These are phyloP conservation scores for Sphenopsis melanotis DNA, from an alignment of 2,797 vertebrate genomes.

Conservation along the genomic window DNA sequence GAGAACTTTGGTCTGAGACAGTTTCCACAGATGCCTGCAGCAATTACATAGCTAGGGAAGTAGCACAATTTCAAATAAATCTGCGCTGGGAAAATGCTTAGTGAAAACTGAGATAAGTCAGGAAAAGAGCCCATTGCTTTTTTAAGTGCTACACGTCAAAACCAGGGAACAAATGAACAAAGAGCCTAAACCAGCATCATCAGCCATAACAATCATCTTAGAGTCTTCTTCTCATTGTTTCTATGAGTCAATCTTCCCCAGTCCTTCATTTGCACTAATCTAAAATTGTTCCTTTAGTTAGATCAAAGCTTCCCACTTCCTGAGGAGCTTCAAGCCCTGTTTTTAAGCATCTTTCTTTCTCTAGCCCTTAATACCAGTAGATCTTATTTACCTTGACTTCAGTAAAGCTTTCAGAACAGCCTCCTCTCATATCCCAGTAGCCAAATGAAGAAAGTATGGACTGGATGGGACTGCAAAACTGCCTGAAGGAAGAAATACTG, in stretches of 20 bases:
- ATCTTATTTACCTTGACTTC: background rate
- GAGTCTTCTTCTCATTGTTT: background rate
- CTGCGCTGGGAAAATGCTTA: constrained; percentile 1
- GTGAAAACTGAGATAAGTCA: background rate
- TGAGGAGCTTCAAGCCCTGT: background rate
- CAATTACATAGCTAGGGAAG: constrained; percentile 4
- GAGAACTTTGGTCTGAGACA: constrained; percentile 33
- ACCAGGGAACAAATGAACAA: constrained; percentile 8
- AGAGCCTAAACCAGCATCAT: background rate
- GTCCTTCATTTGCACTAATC: background rate
- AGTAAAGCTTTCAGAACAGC: background rate
- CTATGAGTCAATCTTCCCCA: background rate
- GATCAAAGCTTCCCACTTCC: background rate
- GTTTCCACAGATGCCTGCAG: constrained; percentile 27
- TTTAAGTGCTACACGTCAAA: background rate
- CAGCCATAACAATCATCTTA: background rate
- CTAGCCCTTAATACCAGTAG: background rate
- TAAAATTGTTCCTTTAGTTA: background rate
- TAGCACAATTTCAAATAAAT: background rate
- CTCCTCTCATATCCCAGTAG: background rate
- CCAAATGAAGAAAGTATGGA: background rate
- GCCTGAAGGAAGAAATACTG: background rate
- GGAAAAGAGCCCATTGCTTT: background rate
- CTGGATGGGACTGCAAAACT: background rate
- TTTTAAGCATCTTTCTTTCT: background rate